Conservation (phyloP, 2,797 vertebrate species). For the Decapterus maruadsi region DNA sequence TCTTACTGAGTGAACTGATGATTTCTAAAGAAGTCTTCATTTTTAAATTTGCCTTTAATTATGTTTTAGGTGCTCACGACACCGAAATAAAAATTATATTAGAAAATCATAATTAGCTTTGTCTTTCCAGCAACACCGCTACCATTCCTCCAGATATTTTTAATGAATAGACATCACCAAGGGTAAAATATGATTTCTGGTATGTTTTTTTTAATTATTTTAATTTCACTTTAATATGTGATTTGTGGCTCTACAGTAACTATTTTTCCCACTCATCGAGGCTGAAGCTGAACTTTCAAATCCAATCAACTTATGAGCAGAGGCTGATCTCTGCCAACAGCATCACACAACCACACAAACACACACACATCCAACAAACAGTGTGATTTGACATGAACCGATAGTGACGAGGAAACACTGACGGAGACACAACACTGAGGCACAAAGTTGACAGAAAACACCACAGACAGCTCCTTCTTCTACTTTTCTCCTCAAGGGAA, state of each 20-base stretch:
- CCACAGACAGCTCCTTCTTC: constrained; percentile 25
- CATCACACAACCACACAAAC: neutral
- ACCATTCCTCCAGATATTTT: neutral
- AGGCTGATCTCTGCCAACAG: neutral
- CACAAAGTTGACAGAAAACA: constrained; percentile 54
- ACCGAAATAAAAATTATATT: neutral
- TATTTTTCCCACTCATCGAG: too few relatives aligned
- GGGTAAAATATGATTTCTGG: neutral
- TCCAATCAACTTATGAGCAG: neutral
- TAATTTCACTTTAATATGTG: neutral
- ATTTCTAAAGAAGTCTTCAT: neutral
- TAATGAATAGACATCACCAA: neutral
- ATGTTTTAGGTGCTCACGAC: neutral
- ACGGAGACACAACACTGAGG: constrained; percentile 37
- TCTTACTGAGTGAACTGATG: too few relatives aligned
- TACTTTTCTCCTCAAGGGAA: constrained; percentile 46
- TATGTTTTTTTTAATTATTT: neutral
- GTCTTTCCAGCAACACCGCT: neutral
- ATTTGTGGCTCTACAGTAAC: neutral
- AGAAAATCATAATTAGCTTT: neutral
- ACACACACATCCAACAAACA: constrained; percentile 11
- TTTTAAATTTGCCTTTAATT: neutral
- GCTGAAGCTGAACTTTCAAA: neutral
- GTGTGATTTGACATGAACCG: constrained; percentile 35
- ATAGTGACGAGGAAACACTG: constrained; percentile 44